Base-by-base conservation (phyloP, 1,140 invertebrate genomes). In the Dendrolimus punctatus region DNA sequence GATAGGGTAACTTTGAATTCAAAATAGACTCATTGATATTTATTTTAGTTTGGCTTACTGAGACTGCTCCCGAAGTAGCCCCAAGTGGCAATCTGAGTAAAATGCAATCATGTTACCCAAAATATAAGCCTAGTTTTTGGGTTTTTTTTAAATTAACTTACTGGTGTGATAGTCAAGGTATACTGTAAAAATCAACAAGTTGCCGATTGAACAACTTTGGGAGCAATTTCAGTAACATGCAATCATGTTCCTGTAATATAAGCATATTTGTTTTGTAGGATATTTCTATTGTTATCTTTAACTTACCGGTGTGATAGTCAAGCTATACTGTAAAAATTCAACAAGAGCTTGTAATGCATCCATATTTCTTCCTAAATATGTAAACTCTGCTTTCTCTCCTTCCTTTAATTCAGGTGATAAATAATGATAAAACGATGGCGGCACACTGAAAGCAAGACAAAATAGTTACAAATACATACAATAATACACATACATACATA, bases 311-410 rank as follows among this genome's bases (percentile, higher is more conserved):
- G 79, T 81, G 6, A 76, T 67, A 44, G 90, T 88, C 8, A 94
- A 69, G 52, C 89, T 84, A 40, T 87, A 80, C 44, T 92, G 88
- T 5, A 95, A 79, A 64, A 94, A 92, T 39, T 91, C 72, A 4
- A 95, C 68, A 7, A 95, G 81, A 7, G 91, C 83, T n/a, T 89
- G 88, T 47, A 95, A 72, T 37, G 93, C 90, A 66, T 92, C 90
- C 85, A 95, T 91, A 70, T 94, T 93, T 62, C 90, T 90, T 4
- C 90, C 91, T 67, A 93, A 91, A 78, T 80, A 88, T 23, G 73
- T 69, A 59, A 72, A 66, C 42, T 69, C 55, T 39, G 71, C 55
- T 4, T 36, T 57, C 53, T 81, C 79, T n/a, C 70, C 80, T 8
- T 69, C 57, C 51, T 66, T 70, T 23, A 84, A 48, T 8, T 73